Evolutionary conservation across 2,797 vertebrate genomes (phyloP).

Genomic region (Sebastes iracundus): DNA sequence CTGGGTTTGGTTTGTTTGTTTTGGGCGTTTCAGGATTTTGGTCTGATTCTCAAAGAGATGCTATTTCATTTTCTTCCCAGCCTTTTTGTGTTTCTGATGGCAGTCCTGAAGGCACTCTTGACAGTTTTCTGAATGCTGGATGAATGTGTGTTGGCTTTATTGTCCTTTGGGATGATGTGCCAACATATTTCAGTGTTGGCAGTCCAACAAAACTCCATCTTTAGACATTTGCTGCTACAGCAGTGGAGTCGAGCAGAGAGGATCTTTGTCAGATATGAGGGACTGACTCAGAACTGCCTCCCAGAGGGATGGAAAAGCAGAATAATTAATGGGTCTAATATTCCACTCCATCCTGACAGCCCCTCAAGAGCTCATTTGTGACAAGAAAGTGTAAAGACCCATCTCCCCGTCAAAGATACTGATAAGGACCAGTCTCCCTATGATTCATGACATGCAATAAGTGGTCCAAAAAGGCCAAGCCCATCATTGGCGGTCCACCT

Average conservation of each 20-base stretch:
- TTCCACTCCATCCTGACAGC: conserved; percentile 49
- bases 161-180: conserved; percentile 22
- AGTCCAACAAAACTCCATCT: conserved; percentile 23
- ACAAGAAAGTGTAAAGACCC: conserved; percentile 33
- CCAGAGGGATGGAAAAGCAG: conserved; percentile 29
- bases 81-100: not conserved
- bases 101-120: not conserved
- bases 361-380: conserved; percentile 56
- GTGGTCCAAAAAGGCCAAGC: conserved; percentile 4
- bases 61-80: not conserved
- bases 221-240: conserved; percentile 14
- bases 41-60: not conserved
- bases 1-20: not conserved
- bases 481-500: not conserved
- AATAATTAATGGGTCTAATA: conserved; percentile 64
- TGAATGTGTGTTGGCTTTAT: conserved; percentile 16
- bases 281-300: conserved; percentile 39
- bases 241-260: conserved; percentile 4
- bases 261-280: conserved; percentile 56
- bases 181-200: conserved; percentile 43
- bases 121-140: not conserved
- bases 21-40: not conserved
- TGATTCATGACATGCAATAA: conserved; percentile 34
- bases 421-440: conserved; percentile 25
- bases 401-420: conserved; percentile 37